A percentile compares a stretch with the other conserved stretches of the same genome.
These are phyloP conservation scores for Microtus pennsylvanicus DNA, from an alignment of 2,113 vertebrate genomes.

Conservation along the genomic window DNA sequence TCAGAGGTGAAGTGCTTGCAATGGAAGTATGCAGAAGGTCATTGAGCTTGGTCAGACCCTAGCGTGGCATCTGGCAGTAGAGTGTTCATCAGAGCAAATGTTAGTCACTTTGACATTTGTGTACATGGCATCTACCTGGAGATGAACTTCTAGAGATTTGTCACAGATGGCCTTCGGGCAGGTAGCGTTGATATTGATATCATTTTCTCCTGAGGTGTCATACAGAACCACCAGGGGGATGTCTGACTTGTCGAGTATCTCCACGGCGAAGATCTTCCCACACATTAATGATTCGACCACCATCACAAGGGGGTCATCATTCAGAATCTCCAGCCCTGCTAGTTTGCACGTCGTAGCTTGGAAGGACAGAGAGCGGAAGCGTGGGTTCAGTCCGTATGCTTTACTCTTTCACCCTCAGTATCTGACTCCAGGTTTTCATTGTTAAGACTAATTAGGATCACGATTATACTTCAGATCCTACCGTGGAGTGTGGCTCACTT, in stretches of 20 bases:
- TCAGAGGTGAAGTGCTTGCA: conserved; percentile 80
- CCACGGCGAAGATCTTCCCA: conserved; percentile 93
- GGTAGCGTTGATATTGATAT: conserved; percentile 93
- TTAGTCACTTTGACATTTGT: conserved; percentile 91
- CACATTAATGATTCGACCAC: conserved; percentile 89
- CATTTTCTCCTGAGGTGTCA: conserved; percentile 93
- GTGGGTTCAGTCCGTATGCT: conserved; percentile 89
- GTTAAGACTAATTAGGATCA: too few species aligned
- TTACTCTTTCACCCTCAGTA: conserved; percentile 64
- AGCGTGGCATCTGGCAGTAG: conserved; percentile 94
- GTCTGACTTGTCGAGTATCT: conserved; percentile 91
- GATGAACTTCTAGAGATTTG: conserved; percentile 90
- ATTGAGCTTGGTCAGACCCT: conserved; percentile 90
- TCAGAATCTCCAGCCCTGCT: conserved; percentile 94
- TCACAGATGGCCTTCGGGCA: conserved; percentile 93
- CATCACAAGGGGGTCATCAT: conserved; percentile 90
- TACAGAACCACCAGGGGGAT: conserved; percentile 92
- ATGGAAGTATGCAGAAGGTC: conserved; percentile 89
- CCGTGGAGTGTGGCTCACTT: neutral
- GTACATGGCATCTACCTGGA: conserved; percentile 91
- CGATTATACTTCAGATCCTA: neutral
- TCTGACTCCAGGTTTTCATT: too few species aligned
- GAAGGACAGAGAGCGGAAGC: conserved; percentile 91
- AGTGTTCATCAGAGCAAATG: conserved; percentile 91
- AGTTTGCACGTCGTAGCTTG: conserved; percentile 94